Base-by-base conservation (phyloP, 37 sponge, comb jelly and placozoan genomes). In the Hexactinellida sp. region DNA sequence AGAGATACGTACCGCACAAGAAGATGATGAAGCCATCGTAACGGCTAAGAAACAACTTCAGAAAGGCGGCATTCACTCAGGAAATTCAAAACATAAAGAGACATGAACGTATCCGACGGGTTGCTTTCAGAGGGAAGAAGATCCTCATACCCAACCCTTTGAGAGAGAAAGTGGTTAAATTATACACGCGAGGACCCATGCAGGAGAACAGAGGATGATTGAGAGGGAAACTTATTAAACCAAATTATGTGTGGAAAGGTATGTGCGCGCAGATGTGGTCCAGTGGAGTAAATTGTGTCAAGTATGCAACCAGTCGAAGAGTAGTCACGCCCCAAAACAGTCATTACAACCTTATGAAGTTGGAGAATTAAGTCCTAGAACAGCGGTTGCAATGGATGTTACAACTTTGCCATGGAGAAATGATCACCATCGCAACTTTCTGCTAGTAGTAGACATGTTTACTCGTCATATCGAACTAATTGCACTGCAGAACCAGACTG, bases 391-490 rank as follows among this genome's bases (percentile, higher is more conserved):
- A 21, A 7, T 63, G 34, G 76, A 63, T 23, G 25, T 5, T n/a
- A 23, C 76, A 7, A 63, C 76, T 23, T 23, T 63, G 76, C 76
- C 76, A 63, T 63, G 76, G 28, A 63, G 76, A 21, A 7, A 63
- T 21, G 76, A 63, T 21, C 19, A n/a, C 30, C 13, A 63, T 63
- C 5, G 13, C 3, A 21, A 63, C 76, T 63, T 63, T 28, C 76
- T 63, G 19, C 13, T 63, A 63, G 76, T 63, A n/a, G 76, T 63
- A 23, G 76, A 63, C 76, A 63, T 23, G 76, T 63, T 63, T n/a
- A n/a, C 30, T 7, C 3, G 13, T 21, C 3, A 7, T 7, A n/a
- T 25, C 30, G 28, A n/a, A 63, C 3, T 21, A 25, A 63, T 25
- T 28, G 1, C 76, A 1, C 3, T 25, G 76, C 34, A 23, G 76